These are phyloP conservation scores for Telenomus remus DNA, from an alignment of 1,140 invertebrate genomes.

Conservation along the genomic window DNA sequence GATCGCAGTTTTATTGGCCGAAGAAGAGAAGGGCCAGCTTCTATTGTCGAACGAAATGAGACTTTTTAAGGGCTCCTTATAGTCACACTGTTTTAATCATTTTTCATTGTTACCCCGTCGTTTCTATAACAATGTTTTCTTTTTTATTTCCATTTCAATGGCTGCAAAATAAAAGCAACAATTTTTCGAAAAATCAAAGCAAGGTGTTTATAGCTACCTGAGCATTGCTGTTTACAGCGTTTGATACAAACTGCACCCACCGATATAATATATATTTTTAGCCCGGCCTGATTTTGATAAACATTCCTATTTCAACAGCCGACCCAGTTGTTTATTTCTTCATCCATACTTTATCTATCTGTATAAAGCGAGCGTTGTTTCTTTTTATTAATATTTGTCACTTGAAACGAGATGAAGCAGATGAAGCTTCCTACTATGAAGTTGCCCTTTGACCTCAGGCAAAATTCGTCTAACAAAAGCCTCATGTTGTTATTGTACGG, in stretches of 20 bases:
- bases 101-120: too few species aligned
- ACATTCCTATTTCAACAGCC: slow-evolving; percentile 32
- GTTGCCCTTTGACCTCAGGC: slow-evolving; percentile 60
- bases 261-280: slow-evolving; percentile 23
- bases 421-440: slow-evolving; percentile 32
- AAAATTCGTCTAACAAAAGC: slow-evolving; percentile 62
- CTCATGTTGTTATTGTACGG: slow-evolving; percentile 69
- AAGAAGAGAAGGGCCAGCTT: slow-evolving; percentile 1
- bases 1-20: slow-evolving; percentile 48
- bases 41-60: slow-evolving; percentile 40
- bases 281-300: slow-evolving; percentile 41
- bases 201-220: neutral
- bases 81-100: neutral
- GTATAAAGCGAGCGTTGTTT: slow-evolving; percentile 1
- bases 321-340: slow-evolving; percentile 42
- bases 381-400: neutral
- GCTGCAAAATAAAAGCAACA: too few species aligned
- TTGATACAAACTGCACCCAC: neutral
- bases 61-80: slow-evolving; percentile 21
- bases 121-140: too few species aligned
- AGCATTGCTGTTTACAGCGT: neutral
- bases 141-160: too few species aligned
- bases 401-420: neutral
- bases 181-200: too few species aligned
- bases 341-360: slow-evolving; percentile 31